A percentile compares a stretch with the other conserved stretches of the same genome.
These are phyloP conservation scores for Micrastur ruficollis DNA, from an alignment of 2,797 vertebrate species.

Conservation along the genomic window DNA sequence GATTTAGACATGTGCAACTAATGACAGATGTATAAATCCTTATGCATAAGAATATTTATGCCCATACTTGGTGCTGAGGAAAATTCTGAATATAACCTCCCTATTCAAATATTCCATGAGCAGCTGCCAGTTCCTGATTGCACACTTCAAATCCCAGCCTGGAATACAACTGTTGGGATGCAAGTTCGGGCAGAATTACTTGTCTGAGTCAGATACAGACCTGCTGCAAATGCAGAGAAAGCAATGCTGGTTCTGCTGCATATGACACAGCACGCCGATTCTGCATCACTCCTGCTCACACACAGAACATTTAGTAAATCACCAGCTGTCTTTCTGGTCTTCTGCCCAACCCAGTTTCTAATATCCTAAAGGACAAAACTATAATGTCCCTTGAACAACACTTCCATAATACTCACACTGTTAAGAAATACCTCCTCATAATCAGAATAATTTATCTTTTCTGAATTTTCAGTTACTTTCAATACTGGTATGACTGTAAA, in stretches of 20 bases:
- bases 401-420: background rate
- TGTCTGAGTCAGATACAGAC: background rate
- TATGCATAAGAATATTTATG: constrained; percentile 3
- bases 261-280: accelerated
- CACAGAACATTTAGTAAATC: background rate
- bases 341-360: background rate
- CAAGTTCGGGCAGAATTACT: background rate
- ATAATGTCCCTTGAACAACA: background rate
- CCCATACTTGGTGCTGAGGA: background rate
- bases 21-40: background rate
- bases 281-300: background rate
- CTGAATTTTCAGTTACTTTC: background rate
- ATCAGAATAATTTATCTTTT: background rate
- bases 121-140: constrained; percentile 17
- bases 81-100: constrained; percentile 12
- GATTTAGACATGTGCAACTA: background rate
- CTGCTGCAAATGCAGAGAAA: background rate
- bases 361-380: background rate
- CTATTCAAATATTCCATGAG: background rate
- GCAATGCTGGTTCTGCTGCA: background rate
- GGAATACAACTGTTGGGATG: constrained; percentile 13
- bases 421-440: background rate
- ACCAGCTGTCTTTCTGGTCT: background rate
- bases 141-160: background rate
- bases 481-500: background rate